A percentile compares a stretch with the other conserved stretches of the same genome.
Evolutionary conservation across 2,113 vertebrate species (phyloP).

Genomic region (Pygoscelis adeliae): DNA sequence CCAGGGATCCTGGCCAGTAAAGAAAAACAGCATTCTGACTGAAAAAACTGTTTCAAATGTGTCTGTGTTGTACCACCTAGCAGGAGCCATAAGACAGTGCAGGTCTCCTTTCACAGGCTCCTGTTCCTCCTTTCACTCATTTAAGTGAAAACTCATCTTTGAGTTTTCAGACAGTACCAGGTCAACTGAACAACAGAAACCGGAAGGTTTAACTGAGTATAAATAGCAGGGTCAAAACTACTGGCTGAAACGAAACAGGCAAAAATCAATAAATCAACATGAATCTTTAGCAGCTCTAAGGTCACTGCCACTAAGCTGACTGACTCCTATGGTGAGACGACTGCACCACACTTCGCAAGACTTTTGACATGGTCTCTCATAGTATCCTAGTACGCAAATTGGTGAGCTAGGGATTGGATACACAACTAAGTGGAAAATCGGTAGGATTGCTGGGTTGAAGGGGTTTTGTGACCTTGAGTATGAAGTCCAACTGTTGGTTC

Average conservation of each 20-base stretch:
- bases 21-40: not conserved
- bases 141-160: not conserved
- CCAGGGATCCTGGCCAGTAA: not conserved
- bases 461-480: rapidly evolving
- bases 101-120: not conserved
- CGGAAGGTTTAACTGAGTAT: not conserved
- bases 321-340: not conserved
- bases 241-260: not conserved
- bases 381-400: not conserved
- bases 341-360: not conserved
- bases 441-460: not conserved
- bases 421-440: rapidly evolving
- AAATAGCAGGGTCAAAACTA: not conserved
- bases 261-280: not conserved
- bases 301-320: not conserved
- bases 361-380: not conserved
- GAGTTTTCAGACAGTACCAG: not conserved
- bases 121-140: not conserved
- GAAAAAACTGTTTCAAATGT: not conserved
- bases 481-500: not conserved
- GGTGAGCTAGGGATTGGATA: not conserved
- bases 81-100: not conserved
- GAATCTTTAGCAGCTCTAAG: not conserved
- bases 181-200: not conserved
- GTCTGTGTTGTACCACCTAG: not conserved